Evolutionary conservation across 2,888 invertebrate genomes (phyloP).

Genomic region (Rhopalosiphum nymphaeae): DNA sequence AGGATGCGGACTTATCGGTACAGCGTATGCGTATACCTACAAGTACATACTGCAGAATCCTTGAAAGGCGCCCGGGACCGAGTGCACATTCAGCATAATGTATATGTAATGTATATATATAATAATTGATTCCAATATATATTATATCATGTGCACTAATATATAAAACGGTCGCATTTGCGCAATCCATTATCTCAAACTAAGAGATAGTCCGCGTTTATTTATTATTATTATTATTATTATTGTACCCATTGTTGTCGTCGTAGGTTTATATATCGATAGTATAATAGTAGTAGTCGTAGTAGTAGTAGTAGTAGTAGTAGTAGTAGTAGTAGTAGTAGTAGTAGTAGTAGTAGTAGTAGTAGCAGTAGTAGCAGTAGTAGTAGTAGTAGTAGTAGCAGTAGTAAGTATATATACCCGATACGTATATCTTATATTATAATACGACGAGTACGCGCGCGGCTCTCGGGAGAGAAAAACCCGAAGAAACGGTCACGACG

Average conservation of each 20-base stretch:
- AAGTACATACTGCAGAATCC: constrained; percentile 13
- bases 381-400: no score
- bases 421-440: background rate
- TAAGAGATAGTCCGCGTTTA: constrained; percentile 30
- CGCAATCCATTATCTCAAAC: constrained; percentile 57
- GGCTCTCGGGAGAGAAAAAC: constrained; percentile 4
- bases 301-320: no score
- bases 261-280: background rate
- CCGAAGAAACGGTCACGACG: constrained; percentile 59
- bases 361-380: no score
- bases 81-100: constrained; percentile 6
- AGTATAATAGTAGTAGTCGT: no score
- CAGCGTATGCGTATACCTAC: background rate
- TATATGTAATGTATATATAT: constrained; percentile 24
- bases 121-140: constrained; percentile 42
- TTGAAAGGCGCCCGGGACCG: constrained; percentile 15
- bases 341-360: no score
- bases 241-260: constrained; percentile 10
- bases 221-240: constrained; percentile 10
- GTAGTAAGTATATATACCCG: no score
- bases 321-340: no score
- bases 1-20: constrained; percentile 37
- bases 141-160: background rate
- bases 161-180: constrained; percentile 9
- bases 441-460: background rate